phyloP scores from a whole-genome alignment of 1,140 invertebrate species.

The Antheraea mylitta region DNA sequence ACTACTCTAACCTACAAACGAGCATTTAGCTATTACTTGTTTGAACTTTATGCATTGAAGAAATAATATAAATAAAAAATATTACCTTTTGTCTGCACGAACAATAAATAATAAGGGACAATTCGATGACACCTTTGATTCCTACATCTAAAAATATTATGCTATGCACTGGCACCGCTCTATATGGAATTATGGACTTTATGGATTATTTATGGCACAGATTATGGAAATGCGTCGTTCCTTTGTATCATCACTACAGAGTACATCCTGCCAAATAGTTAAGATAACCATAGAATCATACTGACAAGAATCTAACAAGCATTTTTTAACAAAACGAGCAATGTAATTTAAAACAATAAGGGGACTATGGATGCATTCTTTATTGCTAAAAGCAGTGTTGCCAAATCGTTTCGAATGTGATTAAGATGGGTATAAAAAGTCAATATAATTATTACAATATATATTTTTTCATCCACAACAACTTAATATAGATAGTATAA shows the following conservation, averaged over 20 bases:
- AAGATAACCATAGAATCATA: too few species aligned
- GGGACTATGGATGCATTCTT: too few species aligned
- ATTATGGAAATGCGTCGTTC: slow-evolving; percentile 3
- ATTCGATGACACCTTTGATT: slow-evolving; percentile 72
- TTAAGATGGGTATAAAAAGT: not conserved
- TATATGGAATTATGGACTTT: slow-evolving; percentile 40
- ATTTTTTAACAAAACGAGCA: too few species aligned
- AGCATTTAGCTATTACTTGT: slow-evolving; percentile 64
- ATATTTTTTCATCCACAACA: too few species aligned
- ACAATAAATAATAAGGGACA: slow-evolving; percentile 54
- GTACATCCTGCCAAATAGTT: not conserved
- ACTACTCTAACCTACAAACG: slow-evolving; percentile 79
- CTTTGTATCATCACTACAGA: slow-evolving; percentile 50
- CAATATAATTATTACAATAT: not conserved
- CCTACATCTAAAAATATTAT: slow-evolving; percentile 81
- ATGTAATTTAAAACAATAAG: too few species aligned
- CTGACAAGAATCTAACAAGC: too few species aligned
- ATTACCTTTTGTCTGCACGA: slow-evolving; percentile 71
- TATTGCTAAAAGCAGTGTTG: too few species aligned
- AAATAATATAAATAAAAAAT: slow-evolving; percentile 39
- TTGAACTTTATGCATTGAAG: slow-evolving; percentile 32
- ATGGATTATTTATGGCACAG: slow-evolving; percentile 19
- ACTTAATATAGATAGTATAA: too few species aligned
- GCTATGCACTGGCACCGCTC: slow-evolving; percentile 60
- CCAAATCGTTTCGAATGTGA: too few species aligned